Evolutionary conservation across 2,113 vertebrate species (phyloP), one percentile per base, ranked within the genome.

Genomic region (Nerophis ophidion): DNA sequence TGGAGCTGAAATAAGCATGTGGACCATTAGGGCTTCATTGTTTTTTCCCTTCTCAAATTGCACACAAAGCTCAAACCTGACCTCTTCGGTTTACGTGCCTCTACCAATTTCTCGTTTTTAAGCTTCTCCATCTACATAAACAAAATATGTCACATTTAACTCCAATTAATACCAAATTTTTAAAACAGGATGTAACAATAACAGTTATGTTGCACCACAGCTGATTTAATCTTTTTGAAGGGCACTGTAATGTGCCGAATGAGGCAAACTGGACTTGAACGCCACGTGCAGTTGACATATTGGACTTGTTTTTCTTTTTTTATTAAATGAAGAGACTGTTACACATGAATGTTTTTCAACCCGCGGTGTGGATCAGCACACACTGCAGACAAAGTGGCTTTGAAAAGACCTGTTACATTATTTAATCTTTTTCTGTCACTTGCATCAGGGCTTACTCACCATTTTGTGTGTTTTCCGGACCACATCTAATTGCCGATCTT

Each of bases 81-180:
- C 42, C 42, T 19, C 35, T 33, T 51, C 4, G 26, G 60, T 71
- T 48, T 42, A 48, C 49, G 76, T 79, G 79, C 72, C 80, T 82
- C 7, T 56, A 49, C 16, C 1, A 14, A 19, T 38, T 8, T 1
- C 44, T 1, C 2, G n/a, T 52, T 8, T 38, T 51, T 26, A 34
- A 50, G 51, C 53, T 15, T 10, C 7, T 12, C 19, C 8, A 61
- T 4, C 15, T 9, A 19, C 48, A 19, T 11, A 17, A 4, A 19
- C 48, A 14, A 52, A 52, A 44, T 44, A 11, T 26, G 6, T 44
- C 40, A 44, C 10, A 11, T 44, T 44, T 12, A 44, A 44, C 40
- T 44, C 10, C 40, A 12, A 44, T 44, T 12, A 44, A 44, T 44
- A 44, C 40, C 40, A 44, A 44, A 8, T 9, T 44, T 44, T 42